Base-by-base conservation (phyloP, 1,140 invertebrate genomes). In the Meloidogyne chitwoodi region DNA sequence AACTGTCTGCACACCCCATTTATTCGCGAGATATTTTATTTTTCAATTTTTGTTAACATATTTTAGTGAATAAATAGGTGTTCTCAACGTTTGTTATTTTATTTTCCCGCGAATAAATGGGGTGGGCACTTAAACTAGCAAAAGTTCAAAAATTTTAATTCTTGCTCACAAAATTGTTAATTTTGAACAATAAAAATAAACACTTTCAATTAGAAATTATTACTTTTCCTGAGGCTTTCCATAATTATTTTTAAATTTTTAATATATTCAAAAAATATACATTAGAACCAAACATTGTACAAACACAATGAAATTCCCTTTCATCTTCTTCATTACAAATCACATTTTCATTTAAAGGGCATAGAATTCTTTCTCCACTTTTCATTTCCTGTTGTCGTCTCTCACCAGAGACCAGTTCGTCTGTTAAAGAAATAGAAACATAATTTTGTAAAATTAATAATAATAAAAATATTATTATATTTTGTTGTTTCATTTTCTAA, bases 221-320 rank as follows among this genome's bases (percentile, higher is more conserved):
- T 31, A 31, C 29, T 31, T n/a, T n/a, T n/a, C n/a, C n/a, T 31
- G 6, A 31, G 29, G 6, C 29, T 3, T 31, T 31, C 6, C 6
- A 31, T 3, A 2, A 2, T 3, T 31, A 31, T 3, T 31, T 31
- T 3, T 31, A 31, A 3, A 6, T 31, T 3, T 3, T 31, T 31
- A 31, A 31, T 3, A 3, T 31, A 31, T 3, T 8, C 4, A 38
- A 10, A 38, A 38, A 38, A 38, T 38, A 8, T 73, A 73, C 71
- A 29, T 19, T 61, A n/a, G 71, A 73, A 10, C 71, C 71, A 64
- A 73, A 73, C 71, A 73, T 73, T 73, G 71, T 73, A 64, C 71
- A 73, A 61, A 73, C 71, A 63, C 71, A 73, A 24, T 64, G 71
- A 56, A 73, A 67, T 41, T 67, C 38, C 14, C 29, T 67, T 19